phyloP scores from a whole-genome alignment of 2,113 vertebrate genomes.

The Spheniscus mendiculus region DNA sequence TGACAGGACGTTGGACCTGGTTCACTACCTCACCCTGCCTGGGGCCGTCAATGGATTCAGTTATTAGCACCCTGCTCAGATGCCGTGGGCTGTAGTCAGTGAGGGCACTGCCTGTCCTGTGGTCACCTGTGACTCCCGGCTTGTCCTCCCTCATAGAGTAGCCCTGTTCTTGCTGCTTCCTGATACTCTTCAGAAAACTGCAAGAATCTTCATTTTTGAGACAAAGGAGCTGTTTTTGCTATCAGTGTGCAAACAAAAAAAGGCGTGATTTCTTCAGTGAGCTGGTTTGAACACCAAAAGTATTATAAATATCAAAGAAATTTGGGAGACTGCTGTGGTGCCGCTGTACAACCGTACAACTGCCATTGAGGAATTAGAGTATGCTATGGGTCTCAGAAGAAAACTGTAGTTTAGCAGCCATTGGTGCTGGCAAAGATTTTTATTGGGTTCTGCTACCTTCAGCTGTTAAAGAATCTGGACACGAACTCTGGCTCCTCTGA shows the following conservation, averaged over 20 bases:
- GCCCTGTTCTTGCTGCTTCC: background rate
- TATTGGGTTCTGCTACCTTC: background rate
- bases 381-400: background rate
- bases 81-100: no score
- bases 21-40: background rate
- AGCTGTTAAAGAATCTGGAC: background rate
- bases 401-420: background rate
- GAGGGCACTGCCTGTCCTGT: background rate
- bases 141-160: background rate
- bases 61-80: background rate
- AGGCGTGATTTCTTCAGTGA: background rate
- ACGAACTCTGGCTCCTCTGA: background rate
- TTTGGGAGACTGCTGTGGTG: rapidly evolving
- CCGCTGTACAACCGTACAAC: no score
- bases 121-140: background rate
- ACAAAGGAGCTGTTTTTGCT: background rate
- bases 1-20: rapidly evolving
- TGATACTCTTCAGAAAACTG: background rate
- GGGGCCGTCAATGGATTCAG: background rate
- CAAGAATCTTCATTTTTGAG: background rate
- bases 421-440: background rate
- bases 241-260: background rate
- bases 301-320: background rate
- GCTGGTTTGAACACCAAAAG: background rate
- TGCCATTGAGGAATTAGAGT: background rate